These are phyloP conservation scores for Microplitis mediator DNA, from an alignment of 1,140 invertebrate genomes.

Conservation along the genomic window DNA sequence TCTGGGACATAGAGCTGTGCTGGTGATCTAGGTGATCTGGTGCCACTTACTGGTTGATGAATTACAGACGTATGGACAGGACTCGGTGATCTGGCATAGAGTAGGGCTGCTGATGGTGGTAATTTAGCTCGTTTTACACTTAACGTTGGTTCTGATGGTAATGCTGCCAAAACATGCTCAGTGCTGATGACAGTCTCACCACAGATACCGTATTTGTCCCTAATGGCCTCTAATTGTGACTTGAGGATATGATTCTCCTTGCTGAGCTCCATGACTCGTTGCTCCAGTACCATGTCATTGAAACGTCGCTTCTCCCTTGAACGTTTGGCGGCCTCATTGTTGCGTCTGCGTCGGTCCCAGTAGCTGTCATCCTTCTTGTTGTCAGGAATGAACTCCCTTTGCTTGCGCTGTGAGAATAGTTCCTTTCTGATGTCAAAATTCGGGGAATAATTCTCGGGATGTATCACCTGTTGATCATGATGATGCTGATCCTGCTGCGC, in stretches of 20 bases:
- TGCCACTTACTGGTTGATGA: slow-evolving; percentile 64
- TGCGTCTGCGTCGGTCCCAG: slow-evolving; percentile 92
- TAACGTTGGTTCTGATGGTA: slow-evolving; percentile 83
- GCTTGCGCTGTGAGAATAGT: slow-evolving; percentile 86
- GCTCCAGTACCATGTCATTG: slow-evolving; percentile 96
- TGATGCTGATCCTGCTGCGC: slow-evolving; percentile 45
- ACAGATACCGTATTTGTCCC: slow-evolving; percentile 91
- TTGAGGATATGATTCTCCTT: slow-evolving; percentile 94
- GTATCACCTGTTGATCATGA: slow-evolving; percentile 39
- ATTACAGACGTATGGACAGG: slow-evolving; percentile 73
- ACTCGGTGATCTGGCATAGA: slow-evolving; percentile 67
- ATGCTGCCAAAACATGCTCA: slow-evolving; percentile 83
- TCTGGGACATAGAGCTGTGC: slow-evolving; percentile 44
- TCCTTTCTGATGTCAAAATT: slow-evolving; percentile 73
- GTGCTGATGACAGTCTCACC: slow-evolving; percentile 84
- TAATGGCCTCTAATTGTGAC: slow-evolving; percentile 89
- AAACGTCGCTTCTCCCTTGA: slow-evolving; percentile 93
- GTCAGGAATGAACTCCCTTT: slow-evolving; percentile 95
- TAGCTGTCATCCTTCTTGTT: slow-evolving; percentile 97
- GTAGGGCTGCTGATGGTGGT: slow-evolving; percentile 51
- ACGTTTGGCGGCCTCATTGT: slow-evolving; percentile 95
- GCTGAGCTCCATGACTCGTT: slow-evolving; percentile 89
- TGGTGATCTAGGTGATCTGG: slow-evolving; percentile 55
- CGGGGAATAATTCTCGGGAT: slow-evolving; percentile 48
- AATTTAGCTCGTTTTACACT: slow-evolving; percentile 82